Evolutionary conservation across 2,113 vertebrate genomes (phyloP).

Genomic region (Mirounga angustirostris): DNA sequence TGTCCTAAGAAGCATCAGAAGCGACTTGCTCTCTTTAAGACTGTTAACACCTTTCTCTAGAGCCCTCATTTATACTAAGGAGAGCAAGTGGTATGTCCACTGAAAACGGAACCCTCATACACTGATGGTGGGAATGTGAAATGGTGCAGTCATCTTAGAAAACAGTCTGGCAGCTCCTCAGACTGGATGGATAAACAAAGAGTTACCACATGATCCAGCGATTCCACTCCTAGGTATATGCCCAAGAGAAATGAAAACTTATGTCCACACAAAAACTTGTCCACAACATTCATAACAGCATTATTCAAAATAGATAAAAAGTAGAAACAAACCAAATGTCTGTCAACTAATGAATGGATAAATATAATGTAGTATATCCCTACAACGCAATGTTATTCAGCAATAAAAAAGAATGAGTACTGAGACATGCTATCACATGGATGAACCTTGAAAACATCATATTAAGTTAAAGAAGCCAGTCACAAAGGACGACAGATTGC

Average conservation of each 20-base stretch:
- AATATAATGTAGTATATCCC: background rate
- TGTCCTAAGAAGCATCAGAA: background rate
- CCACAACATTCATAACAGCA: background rate
- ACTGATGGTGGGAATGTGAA: background rate
- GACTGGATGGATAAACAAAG: background rate
- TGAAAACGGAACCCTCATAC: background rate
- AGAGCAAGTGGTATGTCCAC: background rate
- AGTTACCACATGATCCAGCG: background rate
- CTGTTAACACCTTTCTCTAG: background rate
- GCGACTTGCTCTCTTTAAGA: background rate
- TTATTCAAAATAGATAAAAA: background rate
- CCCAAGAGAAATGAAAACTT: background rate
- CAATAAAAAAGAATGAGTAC: background rate
- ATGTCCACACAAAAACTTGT: background rate
- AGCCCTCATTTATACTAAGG: background rate
- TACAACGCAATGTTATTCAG: background rate
- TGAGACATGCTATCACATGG: background rate
- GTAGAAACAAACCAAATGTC: background rate
- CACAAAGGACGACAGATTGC: background rate
- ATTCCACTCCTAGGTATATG: background rate
- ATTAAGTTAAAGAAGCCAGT: background rate
- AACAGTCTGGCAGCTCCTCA: background rate
- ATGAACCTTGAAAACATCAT: background rate
- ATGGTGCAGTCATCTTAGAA: background rate
- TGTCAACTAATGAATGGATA: background rate